Percentiles rank a stretch among this genome's conserved stretches.
Conservation (phyloP, 1,140 invertebrate genomes). For the Euwallacea fornicatus region DNA sequence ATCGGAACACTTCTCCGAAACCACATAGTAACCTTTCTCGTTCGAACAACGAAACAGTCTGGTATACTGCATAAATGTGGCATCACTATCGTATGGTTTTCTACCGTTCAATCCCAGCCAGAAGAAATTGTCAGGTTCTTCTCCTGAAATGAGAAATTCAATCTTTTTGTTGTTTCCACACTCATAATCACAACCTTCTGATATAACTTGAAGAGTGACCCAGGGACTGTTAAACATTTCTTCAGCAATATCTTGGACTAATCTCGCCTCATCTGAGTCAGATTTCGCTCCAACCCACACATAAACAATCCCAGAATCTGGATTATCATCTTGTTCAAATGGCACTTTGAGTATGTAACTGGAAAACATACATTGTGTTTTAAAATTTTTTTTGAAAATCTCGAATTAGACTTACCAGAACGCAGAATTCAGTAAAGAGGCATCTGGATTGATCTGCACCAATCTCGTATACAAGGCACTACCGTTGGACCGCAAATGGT, state of each 20-base stretch:
- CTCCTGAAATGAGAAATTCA: slow-evolving; percentile 55
- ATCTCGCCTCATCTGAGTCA: slow-evolving; percentile 82
- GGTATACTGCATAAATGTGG: slow-evolving; percentile 92
- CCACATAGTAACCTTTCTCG: slow-evolving; percentile 98
- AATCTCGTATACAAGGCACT: slow-evolving; percentile 91
- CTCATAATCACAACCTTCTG: slow-evolving; percentile 66
- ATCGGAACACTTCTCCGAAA: slow-evolving; percentile 99
- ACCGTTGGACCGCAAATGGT: slow-evolving; percentile 94
- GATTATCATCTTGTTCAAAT: slow-evolving; percentile 86
- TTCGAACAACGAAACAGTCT: slow-evolving; percentile 98
- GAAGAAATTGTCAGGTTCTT: slow-evolving; percentile 99
- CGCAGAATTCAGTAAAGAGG: slow-evolving; percentile 75
- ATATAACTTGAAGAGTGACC: slow-evolving; percentile 85
- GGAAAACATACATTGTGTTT: slow-evolving; percentile 33
- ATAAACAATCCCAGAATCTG: slow-evolving; percentile 92
- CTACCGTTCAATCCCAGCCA: slow-evolving; percentile 94
- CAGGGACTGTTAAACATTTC: slow-evolving; percentile 90
- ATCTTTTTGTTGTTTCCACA: background rate
- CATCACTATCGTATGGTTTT: slow-evolving; percentile 89
- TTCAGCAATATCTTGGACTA: slow-evolving; percentile 92
- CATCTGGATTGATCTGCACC: slow-evolving; percentile 86
- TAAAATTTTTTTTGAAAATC: no score
- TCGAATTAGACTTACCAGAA: slow-evolving; percentile 70
- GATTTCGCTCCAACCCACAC: slow-evolving; percentile 95
- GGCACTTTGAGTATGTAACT: slow-evolving; percentile 96